Evolutionary conservation across 2,113 vertebrate species (phyloP), one percentile per base, ranked within the genome.

Genomic region (Sprattus sprattus): DNA sequence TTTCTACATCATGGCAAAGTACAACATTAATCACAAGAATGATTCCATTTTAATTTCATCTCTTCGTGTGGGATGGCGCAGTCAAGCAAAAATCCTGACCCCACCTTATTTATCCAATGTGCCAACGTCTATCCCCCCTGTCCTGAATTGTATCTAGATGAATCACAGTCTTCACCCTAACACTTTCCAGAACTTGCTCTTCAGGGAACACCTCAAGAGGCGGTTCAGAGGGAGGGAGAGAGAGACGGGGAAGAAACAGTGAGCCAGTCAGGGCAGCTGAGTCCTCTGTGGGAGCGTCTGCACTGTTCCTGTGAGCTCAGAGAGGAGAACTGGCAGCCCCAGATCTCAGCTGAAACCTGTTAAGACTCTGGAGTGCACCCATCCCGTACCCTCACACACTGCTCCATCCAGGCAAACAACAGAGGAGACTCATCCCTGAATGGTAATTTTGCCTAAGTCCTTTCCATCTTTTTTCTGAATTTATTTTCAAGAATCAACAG

Each of bases 291-390:
- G 88, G 64, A 86, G 89, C 88, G 85, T 84, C 45, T 83, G 80
- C 71, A 85, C 82, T 83, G 83, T 78, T 88, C 86, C 82, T 87
- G 80, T 83, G 86, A 78, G 81, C 83, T 84, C 85, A 86, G 85
- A 88, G 3, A 82, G 85, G 86, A 88, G 16, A 39, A 57, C 13
- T 57, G 89, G 84, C 91, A 92, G 89, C 86, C 32, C 84, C 39
- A 85, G 88, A 90, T 89, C 90, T 93, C 91, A 90, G 91, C 90
- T 92, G 91, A 94, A 92, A 91, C 88, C 80, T 85, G 91, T 93
- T 92, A 92, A 92, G 86, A 32, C 83, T 52, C 89, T 81, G 84
- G 86, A 92, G 90, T 91, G 89, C 85, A 92, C 89, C 25, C 49
- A 82, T 89, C 87, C 89, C 83, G 89, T 91, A 44, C 64, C 64